Evolutionary conservation across 2,888 invertebrate genomes (phyloP), one percentile per base, ranked within the genome.

Genomic region (Meloe dianella): DNA sequence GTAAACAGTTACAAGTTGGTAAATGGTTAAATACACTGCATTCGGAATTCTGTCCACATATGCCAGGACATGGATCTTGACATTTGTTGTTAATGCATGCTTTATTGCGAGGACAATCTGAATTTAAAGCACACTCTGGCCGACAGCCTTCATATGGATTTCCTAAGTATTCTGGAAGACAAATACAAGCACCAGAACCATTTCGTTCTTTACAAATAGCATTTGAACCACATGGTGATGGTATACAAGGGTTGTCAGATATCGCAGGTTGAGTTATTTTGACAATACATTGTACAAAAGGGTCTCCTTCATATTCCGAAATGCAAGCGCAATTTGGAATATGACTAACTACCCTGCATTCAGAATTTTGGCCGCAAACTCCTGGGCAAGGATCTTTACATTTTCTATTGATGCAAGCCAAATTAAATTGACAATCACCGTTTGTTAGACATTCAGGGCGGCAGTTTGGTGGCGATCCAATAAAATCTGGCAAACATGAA

Each of bases 261-360:
- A 85, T 61, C 9, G 69, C 69, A 30, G 77, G 77, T 71, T 68
- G 72, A 80, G 87, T 81, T 54, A 79, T 85, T 70, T 80, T 17
- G 83, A 81, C 4, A 3, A n/a, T 47, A 75, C 91, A 91, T 71
- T 86, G 86, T 10, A 85, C 82, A 75, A 90, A 90, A 27, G 91
- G 90, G 85, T 90, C 89, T 24, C 91, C 91, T 29, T 85, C 85
- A 71, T 86, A 90, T 66, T 88, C 88, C 79, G 86, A 81, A 61
- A 86, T 84, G 79, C 94, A 94, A 47, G 88, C 86, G 78, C 94
- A 94, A 85, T 90, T 89, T 12, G 92, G 90, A 10, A 90, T 89
- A 75, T 93, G 93, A 77, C 92, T 92, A 6, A 91, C 88, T 5
- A 92, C 92, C 57, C 89, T 87, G 77, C 93, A 94, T 74, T 90